Evolutionary conservation across 2,888 invertebrate species (phyloP).

Genomic region (Nineta flava): DNA sequence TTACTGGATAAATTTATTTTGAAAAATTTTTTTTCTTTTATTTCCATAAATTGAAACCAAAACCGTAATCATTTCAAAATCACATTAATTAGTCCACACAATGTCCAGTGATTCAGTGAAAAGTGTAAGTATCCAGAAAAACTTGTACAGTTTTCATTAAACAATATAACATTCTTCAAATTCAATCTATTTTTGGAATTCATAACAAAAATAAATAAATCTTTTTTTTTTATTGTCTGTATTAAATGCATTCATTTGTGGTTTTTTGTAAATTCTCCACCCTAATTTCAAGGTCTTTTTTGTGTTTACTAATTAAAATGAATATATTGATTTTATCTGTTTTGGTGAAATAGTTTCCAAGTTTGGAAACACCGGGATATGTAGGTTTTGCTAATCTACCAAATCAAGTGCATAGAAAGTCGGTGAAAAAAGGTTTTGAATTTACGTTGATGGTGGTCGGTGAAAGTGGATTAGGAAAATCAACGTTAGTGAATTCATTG

Average conservation of each 20-base stretch:
- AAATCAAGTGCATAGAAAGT: constrained; percentile 92
- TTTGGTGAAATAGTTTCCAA: constrained; percentile 52
- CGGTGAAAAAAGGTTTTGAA: constrained; percentile 95
- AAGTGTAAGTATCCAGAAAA: constrained; percentile 30
- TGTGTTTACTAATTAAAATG: neutral
- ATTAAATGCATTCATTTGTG: neutral
- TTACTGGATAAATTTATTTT: no score
- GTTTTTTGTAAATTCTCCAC: neutral
- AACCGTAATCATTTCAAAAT: no score
- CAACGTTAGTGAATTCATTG: constrained; percentile 86
- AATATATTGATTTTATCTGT: constrained; percentile 11
- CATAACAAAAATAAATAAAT: neutral
- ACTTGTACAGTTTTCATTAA: constrained; percentile 1
- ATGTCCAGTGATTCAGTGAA: constrained; percentile 40
- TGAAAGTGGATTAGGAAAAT: constrained; percentile 81
- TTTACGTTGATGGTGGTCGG: constrained; percentile 96
- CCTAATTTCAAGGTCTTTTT: neutral
- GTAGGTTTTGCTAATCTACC: constrained; percentile 90
- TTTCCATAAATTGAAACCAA: no score
- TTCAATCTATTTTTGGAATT: constrained; percentile 9
- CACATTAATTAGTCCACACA: constrained; percentile 9
- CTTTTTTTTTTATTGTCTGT: neutral
- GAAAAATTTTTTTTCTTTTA: no score
- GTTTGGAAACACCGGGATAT: constrained; percentile 74
- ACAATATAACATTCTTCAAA: constrained; percentile 7